Evolutionary conservation across 2,113 vertebrate genomes (phyloP).

Genomic region (Ornithorhynchus anatinus): DNA sequence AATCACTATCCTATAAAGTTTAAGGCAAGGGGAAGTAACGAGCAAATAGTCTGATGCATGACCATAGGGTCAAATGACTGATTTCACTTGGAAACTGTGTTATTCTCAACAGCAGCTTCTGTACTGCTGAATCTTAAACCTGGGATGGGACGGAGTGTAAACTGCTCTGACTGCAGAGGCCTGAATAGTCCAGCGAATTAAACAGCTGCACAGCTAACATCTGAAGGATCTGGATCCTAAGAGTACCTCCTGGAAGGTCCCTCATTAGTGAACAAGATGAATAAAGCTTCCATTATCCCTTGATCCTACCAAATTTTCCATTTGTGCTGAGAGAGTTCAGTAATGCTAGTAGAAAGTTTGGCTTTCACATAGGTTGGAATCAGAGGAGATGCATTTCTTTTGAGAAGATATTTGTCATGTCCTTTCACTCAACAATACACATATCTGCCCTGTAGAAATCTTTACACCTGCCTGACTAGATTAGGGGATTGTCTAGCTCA

Average conservation of each 20-base stretch:
- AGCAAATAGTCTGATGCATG: too few relatives aligned
- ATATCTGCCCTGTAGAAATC: neutral
- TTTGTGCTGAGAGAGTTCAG: neutral
- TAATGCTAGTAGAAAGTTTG: conserved; percentile 16
- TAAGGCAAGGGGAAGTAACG: too few relatives aligned
- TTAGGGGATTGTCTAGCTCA: neutral
- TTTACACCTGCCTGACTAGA: neutral
- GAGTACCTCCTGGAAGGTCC: neutral
- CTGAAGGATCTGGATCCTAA: neutral
- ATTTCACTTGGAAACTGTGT: neutral
- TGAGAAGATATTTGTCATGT: conserved; percentile 12
- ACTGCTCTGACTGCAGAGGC: neutral
- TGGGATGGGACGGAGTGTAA: neutral
- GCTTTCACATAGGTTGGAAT: neutral
- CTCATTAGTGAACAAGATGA: conserved; percentile 12
- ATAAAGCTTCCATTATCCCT: conserved; percentile 14
- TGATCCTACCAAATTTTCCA: conserved; percentile 14
- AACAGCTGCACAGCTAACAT: neutral
- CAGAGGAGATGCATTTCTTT: conserved; percentile 18
- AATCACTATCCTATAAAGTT: too few relatives aligned
- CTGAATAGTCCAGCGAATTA: neutral
- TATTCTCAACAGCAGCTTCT: neutral
- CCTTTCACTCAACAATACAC: conserved; percentile 7
- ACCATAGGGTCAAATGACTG: too few relatives aligned
- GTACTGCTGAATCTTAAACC: neutral